Evolutionary conservation across 2,888 invertebrate genomes (phyloP).

Genomic region (Andrena flavipes): DNA sequence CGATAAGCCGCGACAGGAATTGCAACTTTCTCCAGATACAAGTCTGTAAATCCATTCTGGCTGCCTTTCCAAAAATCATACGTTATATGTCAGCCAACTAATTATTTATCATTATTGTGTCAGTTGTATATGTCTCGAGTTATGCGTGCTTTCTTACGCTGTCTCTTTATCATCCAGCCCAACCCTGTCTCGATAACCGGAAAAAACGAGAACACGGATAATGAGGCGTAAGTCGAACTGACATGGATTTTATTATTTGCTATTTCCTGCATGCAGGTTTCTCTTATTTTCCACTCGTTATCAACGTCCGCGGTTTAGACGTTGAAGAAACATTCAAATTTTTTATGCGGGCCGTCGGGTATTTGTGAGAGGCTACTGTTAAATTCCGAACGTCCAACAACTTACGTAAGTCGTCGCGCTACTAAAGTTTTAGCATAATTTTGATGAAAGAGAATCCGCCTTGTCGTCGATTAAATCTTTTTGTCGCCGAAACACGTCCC

Average conservation of each 20-base stretch:
- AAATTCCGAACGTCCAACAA: too few species aligned
- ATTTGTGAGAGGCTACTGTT: too few species aligned
- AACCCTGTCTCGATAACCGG: slow-evolving; percentile 27
- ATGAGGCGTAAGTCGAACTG: slow-evolving; percentile 40
- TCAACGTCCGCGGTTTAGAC: neutral
- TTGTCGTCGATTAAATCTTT: slow-evolving; percentile 54
- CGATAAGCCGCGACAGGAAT: slow-evolving; percentile 8
- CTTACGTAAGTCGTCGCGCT: neutral
- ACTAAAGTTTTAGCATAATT: slow-evolving; percentile 13
- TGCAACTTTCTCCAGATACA: slow-evolving; percentile 2
- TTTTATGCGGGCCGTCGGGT: too few species aligned
- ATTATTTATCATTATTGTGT: slow-evolving; percentile 29
- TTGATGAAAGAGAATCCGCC: slow-evolving; percentile 9
- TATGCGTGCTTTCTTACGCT: slow-evolving; percentile 13
- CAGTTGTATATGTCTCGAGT: slow-evolving; percentile 16
- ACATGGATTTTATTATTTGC: slow-evolving; percentile 38
- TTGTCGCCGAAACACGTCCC: slow-evolving; percentile 66
- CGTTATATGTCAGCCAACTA: neutral
- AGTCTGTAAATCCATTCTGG: neutral
- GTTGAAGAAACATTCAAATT: neutral
- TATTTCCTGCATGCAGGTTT: slow-evolving; percentile 21
- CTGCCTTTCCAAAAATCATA: neutral
- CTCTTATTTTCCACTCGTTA: neutral
- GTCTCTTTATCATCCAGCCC: slow-evolving; percentile 23
- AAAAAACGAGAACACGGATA: slow-evolving; percentile 34